A percentile compares a stretch with the other conserved stretches of the same genome.
These are phyloP conservation scores for Pagetopsis macropterus DNA, from an alignment of 2,797 vertebrate genomes.

Conservation along the genomic window DNA sequence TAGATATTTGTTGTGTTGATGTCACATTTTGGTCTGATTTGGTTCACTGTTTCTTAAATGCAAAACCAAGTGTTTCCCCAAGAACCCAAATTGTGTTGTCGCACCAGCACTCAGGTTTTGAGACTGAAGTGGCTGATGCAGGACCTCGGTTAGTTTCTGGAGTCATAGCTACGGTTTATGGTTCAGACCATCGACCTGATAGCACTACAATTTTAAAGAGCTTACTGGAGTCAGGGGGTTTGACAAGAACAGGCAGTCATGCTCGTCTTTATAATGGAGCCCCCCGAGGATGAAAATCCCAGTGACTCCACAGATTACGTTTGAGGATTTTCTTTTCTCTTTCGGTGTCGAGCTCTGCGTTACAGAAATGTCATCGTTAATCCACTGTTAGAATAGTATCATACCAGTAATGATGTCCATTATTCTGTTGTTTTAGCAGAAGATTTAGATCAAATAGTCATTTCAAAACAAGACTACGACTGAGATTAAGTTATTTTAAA, in stretches of 20 bases:
- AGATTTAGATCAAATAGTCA: neutral
- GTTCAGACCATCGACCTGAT: constrained; percentile 14
- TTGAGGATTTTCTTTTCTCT: constrained; percentile 5
- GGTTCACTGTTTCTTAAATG: constrained; percentile 15
- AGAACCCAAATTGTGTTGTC: constrained; percentile 16
- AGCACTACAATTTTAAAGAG: constrained; percentile 36
- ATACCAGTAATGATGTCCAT: neutral
- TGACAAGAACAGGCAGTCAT: constrained; percentile 36
- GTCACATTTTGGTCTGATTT: constrained; percentile 31
- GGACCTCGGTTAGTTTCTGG: constrained; percentile 12
- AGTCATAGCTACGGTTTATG: constrained; percentile 45
- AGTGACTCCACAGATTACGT: constrained; percentile 33
- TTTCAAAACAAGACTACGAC: neutral
- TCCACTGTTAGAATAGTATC: constrained; percentile 7
- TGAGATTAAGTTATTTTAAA: neutral
- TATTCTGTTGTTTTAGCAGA: neutral
- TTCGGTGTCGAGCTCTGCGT: constrained; percentile 21
- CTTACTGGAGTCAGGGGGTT: constrained; percentile 21
- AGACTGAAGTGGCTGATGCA: constrained; percentile 2
- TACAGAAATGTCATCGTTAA: constrained; percentile 31
- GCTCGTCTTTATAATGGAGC: constrained; percentile 20
- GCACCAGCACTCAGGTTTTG: constrained; percentile 12
- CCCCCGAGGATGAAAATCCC: constrained; percentile 29
- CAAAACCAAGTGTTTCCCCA: neutral
- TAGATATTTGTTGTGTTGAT: constrained; percentile 25